Percentiles rank a stretch among this genome's conserved stretches.
These are phyloP conservation scores for Pimpla rufipes DNA, from an alignment of 2,888 invertebrate species.

Conservation along the genomic window DNA sequence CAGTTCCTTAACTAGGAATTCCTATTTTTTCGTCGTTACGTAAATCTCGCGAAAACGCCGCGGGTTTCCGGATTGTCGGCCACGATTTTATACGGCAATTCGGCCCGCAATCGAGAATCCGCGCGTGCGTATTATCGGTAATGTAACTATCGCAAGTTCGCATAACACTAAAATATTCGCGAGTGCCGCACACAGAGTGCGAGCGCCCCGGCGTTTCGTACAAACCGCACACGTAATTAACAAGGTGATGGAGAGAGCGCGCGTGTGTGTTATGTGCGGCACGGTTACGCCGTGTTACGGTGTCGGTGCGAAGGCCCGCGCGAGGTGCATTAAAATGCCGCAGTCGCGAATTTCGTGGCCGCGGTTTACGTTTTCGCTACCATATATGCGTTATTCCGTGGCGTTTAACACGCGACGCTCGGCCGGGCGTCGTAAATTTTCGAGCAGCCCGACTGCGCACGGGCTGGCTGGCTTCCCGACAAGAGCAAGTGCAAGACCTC, in stretches of 20 bases:
- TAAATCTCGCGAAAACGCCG: background rate
- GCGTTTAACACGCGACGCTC: constrained; percentile 61
- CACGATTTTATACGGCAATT: constrained; percentile 1
- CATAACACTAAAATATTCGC: constrained; percentile 27
- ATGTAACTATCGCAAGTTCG: constrained; percentile 14
- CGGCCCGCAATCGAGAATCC: background rate
- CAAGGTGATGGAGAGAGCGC: constrained; percentile 65
- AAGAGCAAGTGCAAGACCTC: constrained; percentile 47
- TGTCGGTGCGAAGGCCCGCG: constrained; percentile 58
- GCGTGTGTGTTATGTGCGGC: constrained; percentile 11
- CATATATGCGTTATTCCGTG: constrained; percentile 72
- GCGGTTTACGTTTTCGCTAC: constrained; percentile 71
- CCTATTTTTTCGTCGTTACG: too few relatives aligned
- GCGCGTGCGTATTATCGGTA: constrained; percentile 23
- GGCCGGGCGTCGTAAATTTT: constrained; percentile 71
- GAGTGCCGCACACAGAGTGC: constrained; percentile 9
- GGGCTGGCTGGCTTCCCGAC: constrained; percentile 58
- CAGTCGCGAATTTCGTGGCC: constrained; percentile 75
- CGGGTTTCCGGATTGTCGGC: background rate
- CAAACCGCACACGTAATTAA: constrained; percentile 70
- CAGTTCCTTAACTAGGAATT: too few relatives aligned
- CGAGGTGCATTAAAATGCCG: constrained; percentile 73
- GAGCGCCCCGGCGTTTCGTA: constrained; percentile 65
- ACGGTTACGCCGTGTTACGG: constrained; percentile 42
- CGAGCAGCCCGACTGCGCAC: constrained; percentile 66